These are phyloP conservation scores for Lacerta bilineata DNA, from an alignment of 2,797 vertebrate genomes.

Conservation along the genomic window DNA sequence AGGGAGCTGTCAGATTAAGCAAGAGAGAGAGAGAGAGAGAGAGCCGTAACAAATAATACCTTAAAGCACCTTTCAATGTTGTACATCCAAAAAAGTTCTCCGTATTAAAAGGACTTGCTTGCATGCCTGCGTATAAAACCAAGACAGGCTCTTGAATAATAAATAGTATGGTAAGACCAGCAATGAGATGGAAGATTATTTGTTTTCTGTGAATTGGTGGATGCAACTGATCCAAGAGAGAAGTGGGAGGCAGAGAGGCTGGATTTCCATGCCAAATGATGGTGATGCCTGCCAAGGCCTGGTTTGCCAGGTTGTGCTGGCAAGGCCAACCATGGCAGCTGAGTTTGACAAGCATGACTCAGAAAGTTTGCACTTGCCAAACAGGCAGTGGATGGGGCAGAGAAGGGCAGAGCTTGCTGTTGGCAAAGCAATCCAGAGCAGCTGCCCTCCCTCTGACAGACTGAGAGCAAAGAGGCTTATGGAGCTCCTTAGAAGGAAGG, in stretches of 20 bases:
- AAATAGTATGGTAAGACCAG: constrained; percentile 39
- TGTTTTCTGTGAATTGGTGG: neutral
- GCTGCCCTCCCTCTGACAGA: neutral
- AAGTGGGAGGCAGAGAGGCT: neutral
- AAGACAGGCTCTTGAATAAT: constrained; percentile 15
- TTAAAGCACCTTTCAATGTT: constrained; percentile 35
- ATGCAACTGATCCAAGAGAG: neutral
- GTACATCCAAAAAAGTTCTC: neutral
- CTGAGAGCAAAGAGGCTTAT: neutral
- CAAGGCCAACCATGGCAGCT: neutral
- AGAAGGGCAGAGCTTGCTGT: constrained; percentile 45
- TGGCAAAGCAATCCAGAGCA: neutral
- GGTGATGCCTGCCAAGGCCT: constrained; percentile 45
- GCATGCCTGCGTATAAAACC: neutral
- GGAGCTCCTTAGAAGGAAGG: neutral
- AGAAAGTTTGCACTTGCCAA: constrained; percentile 39
- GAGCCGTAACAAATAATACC: neutral
- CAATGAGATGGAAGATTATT: constrained; percentile 27
- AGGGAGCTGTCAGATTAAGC: neutral
- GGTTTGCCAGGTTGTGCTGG: constrained; percentile 27
- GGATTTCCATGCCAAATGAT: constrained; percentile 19
- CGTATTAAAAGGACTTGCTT: constrained; percentile 21
- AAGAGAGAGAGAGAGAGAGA: no score
- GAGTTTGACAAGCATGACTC: neutral
- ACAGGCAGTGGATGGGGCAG: constrained; percentile 49